Percentiles rank a stretch among this genome's conserved stretches.
Conservation (phyloP, 2,888 invertebrate genomes). For the Drosophila histrio region DNA sequence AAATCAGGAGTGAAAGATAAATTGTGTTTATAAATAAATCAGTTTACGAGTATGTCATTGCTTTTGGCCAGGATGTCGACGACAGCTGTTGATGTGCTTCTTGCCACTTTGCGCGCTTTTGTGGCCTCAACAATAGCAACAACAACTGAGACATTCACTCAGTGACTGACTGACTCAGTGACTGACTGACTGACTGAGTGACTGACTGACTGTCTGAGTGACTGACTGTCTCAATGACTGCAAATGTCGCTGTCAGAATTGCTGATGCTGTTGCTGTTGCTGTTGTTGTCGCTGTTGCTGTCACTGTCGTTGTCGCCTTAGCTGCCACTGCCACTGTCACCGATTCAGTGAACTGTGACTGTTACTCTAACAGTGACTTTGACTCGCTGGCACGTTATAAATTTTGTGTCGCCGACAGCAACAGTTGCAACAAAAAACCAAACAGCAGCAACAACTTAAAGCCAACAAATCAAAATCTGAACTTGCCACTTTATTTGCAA, state of each 20-base stretch:
- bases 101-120: constrained; percentile 23
- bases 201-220: constrained; percentile 20
- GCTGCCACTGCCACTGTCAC: constrained; percentile 19
- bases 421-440: not conserved
- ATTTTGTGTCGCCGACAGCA: constrained; percentile 15
- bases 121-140: constrained; percentile 8
- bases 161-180: constrained; percentile 15
- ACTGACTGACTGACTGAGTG: constrained; percentile 23
- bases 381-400: constrained; percentile 38
- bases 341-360: constrained; percentile 43
- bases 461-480: constrained; percentile 14
- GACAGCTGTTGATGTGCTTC: constrained; percentile 39
- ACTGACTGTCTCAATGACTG: constrained; percentile 20
- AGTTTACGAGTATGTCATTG: constrained; percentile 54
- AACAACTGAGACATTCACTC: constrained; percentile 8
- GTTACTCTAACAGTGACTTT: constrained; percentile 29
- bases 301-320: constrained; percentile 31
- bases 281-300: constrained; percentile 11
- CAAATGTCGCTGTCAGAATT: constrained; percentile 27
- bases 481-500: constrained; percentile 6
- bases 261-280: constrained; percentile 8
- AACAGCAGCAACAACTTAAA: not conserved
- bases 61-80: constrained; percentile 48
- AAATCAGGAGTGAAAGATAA: constrained; percentile 48
- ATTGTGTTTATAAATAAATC: constrained; percentile 77